phyloP scores from a whole-genome alignment of 2,797 vertebrate genomes.

The Neostethus bicornis region DNA sequence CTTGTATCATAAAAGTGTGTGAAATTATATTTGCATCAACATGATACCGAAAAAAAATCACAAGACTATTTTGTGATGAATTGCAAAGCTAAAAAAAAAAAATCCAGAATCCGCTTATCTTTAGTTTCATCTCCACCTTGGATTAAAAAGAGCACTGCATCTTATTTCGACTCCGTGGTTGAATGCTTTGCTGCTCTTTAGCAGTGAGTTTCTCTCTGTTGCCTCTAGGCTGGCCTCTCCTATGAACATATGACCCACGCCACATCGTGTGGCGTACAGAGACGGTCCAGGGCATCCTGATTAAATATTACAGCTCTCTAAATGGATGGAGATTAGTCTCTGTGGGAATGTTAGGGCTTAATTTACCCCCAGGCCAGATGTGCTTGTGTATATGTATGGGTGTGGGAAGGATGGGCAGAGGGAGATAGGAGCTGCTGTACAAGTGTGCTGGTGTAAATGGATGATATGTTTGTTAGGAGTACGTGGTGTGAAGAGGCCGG shows the following conservation, averaged over 20 bases:
- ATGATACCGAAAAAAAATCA: too few relatives aligned
- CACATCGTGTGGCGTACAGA: constrained; percentile 62
- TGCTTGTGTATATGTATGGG: constrained; percentile 37
- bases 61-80: too few relatives aligned
- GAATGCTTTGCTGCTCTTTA: constrained; percentile 71
- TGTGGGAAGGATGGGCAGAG: constrained; percentile 22
- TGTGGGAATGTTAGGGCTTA: constrained; percentile 82
- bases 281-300: constrained; percentile 70
- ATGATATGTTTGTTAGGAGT: constrained; percentile 35
- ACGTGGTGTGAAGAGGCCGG: constrained; percentile 46
- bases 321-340: constrained; percentile 85
- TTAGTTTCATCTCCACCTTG: not conserved
- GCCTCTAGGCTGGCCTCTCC: constrained; percentile 71
- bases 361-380: constrained; percentile 75
- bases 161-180: constrained; percentile 54
- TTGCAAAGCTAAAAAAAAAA: too few relatives aligned
- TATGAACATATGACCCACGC: constrained; percentile 75
- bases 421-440: constrained; percentile 43
- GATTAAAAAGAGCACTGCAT: constrained; percentile 15
- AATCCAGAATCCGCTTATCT: not conserved
- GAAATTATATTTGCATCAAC: too few relatives aligned
- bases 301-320: constrained; percentile 84
- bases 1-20: too few relatives aligned
- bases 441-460: constrained; percentile 43
- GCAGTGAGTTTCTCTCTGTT: constrained; percentile 60